phyloP scores from a whole-genome alignment of 2,797 vertebrate genomes.

The Austrolebias charrua region DNA sequence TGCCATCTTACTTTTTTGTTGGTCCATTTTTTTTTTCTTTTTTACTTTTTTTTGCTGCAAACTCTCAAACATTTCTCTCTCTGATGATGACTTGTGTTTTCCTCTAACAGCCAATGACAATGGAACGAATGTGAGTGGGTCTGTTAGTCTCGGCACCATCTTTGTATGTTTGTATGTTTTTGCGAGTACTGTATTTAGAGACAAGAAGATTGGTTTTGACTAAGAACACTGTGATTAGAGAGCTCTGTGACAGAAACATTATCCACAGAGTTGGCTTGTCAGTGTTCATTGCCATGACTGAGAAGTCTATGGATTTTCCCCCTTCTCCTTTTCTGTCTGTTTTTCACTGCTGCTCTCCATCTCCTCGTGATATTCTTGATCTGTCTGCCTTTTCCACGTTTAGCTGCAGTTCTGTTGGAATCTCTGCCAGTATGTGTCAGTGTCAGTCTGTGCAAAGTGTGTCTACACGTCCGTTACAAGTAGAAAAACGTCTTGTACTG shows the following conservation, averaged over 20 bases:
- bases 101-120: slow-evolving; percentile 46
- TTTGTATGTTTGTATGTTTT: slow-evolving; percentile 56
- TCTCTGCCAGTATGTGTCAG: slow-evolving; percentile 58
- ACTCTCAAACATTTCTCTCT: slow-evolving; percentile 24
- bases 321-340: slow-evolving; percentile 56
- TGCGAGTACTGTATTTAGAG: slow-evolving; percentile 55
- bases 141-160: slow-evolving; percentile 58
- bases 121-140: slow-evolving; percentile 51
- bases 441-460: slow-evolving; percentile 35
- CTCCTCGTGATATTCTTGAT: slow-evolving; percentile 56
- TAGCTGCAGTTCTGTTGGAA: slow-evolving; percentile 44
- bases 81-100: slow-evolving; percentile 22
- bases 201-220: slow-evolving; percentile 75
- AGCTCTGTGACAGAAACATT: slow-evolving; percentile 78
- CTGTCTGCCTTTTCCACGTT: slow-evolving; percentile 54
- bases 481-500: slow-evolving; percentile 8
- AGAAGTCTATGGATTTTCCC: slow-evolving; percentile 65
- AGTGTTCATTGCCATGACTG: slow-evolving; percentile 66
- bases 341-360: slow-evolving; percentile 47
- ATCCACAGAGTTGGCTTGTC: slow-evolving; percentile 76
- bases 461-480: slow-evolving; percentile 32
- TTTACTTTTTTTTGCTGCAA: slow-evolving; percentile 18
- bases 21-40: slow-evolving; percentile 6
- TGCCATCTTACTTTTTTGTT: slow-evolving; percentile 23
- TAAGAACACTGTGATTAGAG: slow-evolving; percentile 81